Evolutionary conservation across 2,113 vertebrate genomes (phyloP).

Genomic region (Zootoca vivipara): DNA sequence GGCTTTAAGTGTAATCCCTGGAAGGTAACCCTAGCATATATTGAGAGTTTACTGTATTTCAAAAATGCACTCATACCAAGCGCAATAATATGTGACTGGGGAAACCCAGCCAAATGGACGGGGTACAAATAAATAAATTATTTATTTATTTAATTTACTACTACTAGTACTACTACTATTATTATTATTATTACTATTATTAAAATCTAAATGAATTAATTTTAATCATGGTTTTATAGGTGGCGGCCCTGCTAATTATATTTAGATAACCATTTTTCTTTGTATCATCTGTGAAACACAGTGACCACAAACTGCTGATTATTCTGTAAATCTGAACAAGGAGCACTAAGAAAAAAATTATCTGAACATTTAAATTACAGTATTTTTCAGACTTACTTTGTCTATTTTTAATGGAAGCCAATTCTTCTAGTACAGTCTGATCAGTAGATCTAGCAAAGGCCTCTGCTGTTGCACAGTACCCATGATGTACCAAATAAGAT

Average conservation of each 20-base stretch:
- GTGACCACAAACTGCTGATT: not conserved
- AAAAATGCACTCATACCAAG: not conserved
- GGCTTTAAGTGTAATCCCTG: too few species aligned
- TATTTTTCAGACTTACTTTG: conserved; percentile 88
- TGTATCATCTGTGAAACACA: not conserved
- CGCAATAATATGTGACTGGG: not conserved
- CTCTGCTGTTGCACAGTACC: conserved; percentile 97
- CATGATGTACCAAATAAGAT: conserved; percentile 97
- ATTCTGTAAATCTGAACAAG: not conserved
- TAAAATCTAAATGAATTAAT: not conserved
- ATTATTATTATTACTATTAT: too few species aligned
- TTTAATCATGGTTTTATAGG: not conserved
- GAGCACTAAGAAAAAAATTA: conserved; percentile 35
- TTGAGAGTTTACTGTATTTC: too few species aligned
- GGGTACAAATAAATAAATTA: too few species aligned
- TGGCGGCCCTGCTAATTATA: not conserved
- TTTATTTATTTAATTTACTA: too few species aligned
- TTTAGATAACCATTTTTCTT: not conserved
- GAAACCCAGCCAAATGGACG: not conserved
- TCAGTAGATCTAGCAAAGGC: conserved; percentile 98
- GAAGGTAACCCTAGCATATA: too few species aligned
- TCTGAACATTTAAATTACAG: not conserved
- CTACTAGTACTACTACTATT: too few species aligned
- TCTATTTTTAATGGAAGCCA: conserved; percentile 98
- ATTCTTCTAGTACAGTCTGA: conserved; percentile 97